Evolutionary conservation across 1,140 invertebrate genomes (phyloP).

Genomic region (Limonius californicus): DNA sequence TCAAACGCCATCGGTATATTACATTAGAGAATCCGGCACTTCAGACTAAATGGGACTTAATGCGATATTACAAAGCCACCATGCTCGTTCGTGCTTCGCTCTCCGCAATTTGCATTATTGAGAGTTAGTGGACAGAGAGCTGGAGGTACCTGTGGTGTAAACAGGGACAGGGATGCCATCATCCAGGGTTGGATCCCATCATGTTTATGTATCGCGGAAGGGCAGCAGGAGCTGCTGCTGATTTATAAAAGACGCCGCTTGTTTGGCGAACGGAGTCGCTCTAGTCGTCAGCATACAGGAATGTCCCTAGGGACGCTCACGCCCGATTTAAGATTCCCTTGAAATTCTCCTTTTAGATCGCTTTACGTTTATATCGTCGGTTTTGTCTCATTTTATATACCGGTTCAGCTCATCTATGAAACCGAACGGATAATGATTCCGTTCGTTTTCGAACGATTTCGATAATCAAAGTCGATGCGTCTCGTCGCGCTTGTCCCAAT

Average conservation of each 20-base stretch:
- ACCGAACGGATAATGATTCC: conserved; percentile 10
- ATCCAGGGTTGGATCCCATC: not conserved
- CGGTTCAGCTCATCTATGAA: conserved; percentile 5
- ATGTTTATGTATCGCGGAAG: conserved; percentile 3
- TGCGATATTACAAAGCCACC: not conserved
- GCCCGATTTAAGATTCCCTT: conserved; percentile 14
- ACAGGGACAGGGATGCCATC: not conserved
- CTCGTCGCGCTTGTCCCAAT: conserved; percentile 10
- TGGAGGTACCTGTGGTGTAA: not conserved
- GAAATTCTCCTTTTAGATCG: conserved; percentile 15
- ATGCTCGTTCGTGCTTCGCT: not conserved
- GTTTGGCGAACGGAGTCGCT: not conserved
- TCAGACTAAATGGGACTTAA: not conserved
- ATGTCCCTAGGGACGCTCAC: conserved; percentile 5
- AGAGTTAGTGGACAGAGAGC: not conserved
- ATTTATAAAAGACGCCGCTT: conserved; percentile 10
- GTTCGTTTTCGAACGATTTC: conserved; percentile 27
- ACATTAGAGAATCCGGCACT: not conserved
- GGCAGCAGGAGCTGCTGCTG: not conserved
- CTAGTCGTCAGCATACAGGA: conserved; percentile 6
- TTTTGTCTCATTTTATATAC: conserved; percentile 20
- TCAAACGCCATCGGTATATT: not conserved
- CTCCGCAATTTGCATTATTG: not conserved
- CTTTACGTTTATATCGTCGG: conserved; percentile 12
- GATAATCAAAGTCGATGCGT: conserved; percentile 31